Evolutionary conservation across 2,113 vertebrate species (phyloP).

Genomic region (Sorex fumeus): DNA sequence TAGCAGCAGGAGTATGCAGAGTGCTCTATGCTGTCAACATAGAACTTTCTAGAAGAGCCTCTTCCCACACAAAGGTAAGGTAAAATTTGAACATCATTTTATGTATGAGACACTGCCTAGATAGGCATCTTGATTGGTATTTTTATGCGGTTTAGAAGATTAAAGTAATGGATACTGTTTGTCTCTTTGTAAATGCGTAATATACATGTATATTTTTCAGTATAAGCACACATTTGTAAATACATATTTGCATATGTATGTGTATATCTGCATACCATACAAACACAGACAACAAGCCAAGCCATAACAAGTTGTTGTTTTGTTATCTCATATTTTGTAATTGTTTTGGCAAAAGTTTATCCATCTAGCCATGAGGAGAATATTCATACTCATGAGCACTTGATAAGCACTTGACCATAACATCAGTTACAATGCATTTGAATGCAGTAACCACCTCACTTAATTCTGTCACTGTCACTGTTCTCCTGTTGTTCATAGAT

Average conservation of each 20-base stretch:
- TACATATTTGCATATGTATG: neutral
- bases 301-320: constrained; percentile 1
- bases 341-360: constrained; percentile 16
- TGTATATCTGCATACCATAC: neutral
- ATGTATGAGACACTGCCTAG: neutral
- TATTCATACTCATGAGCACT: neutral
- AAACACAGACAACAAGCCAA: neutral
- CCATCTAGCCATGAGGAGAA: neutral
- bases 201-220: neutral
- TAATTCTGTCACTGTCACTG: too few relatives aligned
- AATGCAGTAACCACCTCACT: too few relatives aligned
- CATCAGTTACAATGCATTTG: neutral
- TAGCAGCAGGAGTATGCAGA: constrained; percentile 52
- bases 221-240: neutral
- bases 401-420: neutral
- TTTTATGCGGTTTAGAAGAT: neutral
- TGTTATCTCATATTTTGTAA: neutral
- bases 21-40: fast-evolving
- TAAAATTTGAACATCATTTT: neutral
- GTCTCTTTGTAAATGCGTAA: too few relatives aligned
- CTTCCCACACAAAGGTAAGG: neutral
- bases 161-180: neutral
- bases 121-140: neutral
- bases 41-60: neutral
- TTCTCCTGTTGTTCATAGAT: too few relatives aligned